Percentiles rank a stretch among this genome's conserved stretches.
phyloP scores from a whole-genome alignment of 92 coral and sea anemone species.

The Heliopora coerulea region DNA sequence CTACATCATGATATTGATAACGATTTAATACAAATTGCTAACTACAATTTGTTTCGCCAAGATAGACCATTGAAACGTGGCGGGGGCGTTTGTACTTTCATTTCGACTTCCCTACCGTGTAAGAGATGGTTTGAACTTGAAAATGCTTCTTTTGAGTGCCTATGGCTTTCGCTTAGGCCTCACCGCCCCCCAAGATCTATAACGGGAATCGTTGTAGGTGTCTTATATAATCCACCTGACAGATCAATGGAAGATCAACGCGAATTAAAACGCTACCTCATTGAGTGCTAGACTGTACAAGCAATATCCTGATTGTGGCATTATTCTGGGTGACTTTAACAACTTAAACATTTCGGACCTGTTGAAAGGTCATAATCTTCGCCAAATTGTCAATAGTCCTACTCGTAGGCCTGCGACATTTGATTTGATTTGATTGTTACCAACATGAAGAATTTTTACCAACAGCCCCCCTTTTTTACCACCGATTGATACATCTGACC shows the following conservation, averaged over 20 bases:
- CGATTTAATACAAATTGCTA: background rate
- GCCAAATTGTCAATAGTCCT: background rate
- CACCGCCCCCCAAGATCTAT: constrained; percentile 37
- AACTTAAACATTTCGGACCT: background rate
- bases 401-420: background rate
- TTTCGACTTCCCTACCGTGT: background rate
- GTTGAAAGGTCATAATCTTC: background rate
- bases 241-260: constrained; percentile 16
- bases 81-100: background rate
- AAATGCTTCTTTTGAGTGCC: constrained; percentile 24
- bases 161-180: constrained; percentile 39
- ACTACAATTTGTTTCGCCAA: background rate
- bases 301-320: constrained; percentile 35
- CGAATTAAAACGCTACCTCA: constrained; percentile 25
- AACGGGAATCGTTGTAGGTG: constrained; percentile 27
- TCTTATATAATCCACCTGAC: constrained; percentile 37
- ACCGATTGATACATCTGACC: background rate
- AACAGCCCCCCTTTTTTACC: background rate
- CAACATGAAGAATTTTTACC: background rate
- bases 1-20: background rate
- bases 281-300: background rate
- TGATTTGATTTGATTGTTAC: background rate
- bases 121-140: constrained; percentile 23
- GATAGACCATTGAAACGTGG: background rate
- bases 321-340: constrained; percentile 39